Evolutionary conservation across 2,113 vertebrate species (phyloP).

Genomic region (Hiodon alosoides): DNA sequence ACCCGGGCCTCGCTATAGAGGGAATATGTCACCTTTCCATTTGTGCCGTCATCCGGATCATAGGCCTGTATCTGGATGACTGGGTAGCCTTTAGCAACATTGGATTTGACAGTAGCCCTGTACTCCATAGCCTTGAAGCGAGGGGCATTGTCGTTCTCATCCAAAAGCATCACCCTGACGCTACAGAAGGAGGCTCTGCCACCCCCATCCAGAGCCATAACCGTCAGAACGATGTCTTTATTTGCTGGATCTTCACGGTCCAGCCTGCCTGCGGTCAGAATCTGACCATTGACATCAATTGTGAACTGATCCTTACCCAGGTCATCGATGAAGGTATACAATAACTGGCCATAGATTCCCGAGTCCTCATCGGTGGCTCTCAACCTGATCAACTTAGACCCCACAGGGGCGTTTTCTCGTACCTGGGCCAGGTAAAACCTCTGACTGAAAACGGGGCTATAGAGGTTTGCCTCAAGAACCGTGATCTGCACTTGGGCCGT

Average conservation of each 20-base stretch:
- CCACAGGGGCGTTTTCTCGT: constrained; percentile 75
- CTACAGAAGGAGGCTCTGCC: constrained; percentile 87
- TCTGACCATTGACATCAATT: constrained; percentile 77
- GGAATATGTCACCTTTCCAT: constrained; percentile 85
- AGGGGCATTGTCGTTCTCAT: constrained; percentile 93
- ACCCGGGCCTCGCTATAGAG: constrained; percentile 87
- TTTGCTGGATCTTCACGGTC: constrained; percentile 82
- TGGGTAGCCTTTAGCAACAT: constrained; percentile 85
- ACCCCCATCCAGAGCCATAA: constrained; percentile 89
- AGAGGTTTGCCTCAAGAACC: constrained; percentile 86
- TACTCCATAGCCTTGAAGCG: constrained; percentile 83
- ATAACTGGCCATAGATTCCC: constrained; percentile 80
- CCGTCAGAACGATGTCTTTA: constrained; percentile 77
- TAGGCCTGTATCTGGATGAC: constrained; percentile 90
- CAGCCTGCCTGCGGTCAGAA: constrained; percentile 77
- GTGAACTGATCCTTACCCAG: constrained; percentile 82
- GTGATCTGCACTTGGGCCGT: constrained; percentile 84
- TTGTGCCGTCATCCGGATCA: constrained; percentile 81
- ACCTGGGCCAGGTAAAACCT: constrained; percentile 85
- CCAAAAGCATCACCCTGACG: constrained; percentile 81
- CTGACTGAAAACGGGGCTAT: constrained; percentile 89
- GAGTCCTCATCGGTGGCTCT: constrained; percentile 86
- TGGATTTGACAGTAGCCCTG: constrained; percentile 86
- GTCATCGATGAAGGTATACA: constrained; percentile 87
- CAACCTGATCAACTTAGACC: constrained; percentile 78